Evolutionary conservation across 2,888 invertebrate species (phyloP).

Genomic region (Thymelicus acteon): DNA sequence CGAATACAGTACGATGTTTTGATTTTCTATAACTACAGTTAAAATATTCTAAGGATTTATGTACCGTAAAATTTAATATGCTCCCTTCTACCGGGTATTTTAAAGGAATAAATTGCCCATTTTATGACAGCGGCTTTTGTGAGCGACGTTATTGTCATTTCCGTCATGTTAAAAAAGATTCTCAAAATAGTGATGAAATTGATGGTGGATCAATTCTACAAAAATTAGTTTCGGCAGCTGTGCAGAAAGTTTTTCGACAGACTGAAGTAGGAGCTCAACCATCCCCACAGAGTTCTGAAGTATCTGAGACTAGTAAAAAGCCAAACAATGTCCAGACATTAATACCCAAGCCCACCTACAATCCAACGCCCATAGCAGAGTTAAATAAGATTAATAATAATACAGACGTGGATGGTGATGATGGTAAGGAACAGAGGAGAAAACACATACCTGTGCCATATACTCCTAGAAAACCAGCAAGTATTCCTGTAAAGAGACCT

Average conservation of each 20-base stretch:
- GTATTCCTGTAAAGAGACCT: conserved; percentile 65
- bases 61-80: conserved; percentile 81
- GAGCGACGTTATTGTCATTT: conserved; percentile 97
- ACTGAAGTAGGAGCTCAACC: conserved; percentile 61
- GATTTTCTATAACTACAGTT: not conserved
- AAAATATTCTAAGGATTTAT: conserved; percentile 10
- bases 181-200: conserved; percentile 66
- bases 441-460: conserved; percentile 82
- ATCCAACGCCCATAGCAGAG: conserved; percentile 88
- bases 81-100: conserved; percentile 96
- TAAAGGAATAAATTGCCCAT: conserved; percentile 93
- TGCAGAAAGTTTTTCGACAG: conserved; percentile 85
- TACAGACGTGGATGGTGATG: conserved; percentile 62
- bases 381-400: conserved; percentile 75
- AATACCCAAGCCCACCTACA: conserved; percentile 78
- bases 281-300: conserved; percentile 45
- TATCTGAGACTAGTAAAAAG: conserved; percentile 46
- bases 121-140: conserved; percentile 91
- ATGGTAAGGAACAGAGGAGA: conserved; percentile 65
- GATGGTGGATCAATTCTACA: conserved; percentile 82
- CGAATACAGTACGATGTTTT: conserved; percentile 14
- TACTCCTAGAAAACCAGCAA: conserved; percentile 77
- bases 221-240: conserved; percentile 86
- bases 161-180: conserved; percentile 92
- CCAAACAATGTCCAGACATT: conserved; percentile 61